phyloP scores from a whole-genome alignment of 1,140 invertebrate species.

The Metopolophium dirhodum region DNA sequence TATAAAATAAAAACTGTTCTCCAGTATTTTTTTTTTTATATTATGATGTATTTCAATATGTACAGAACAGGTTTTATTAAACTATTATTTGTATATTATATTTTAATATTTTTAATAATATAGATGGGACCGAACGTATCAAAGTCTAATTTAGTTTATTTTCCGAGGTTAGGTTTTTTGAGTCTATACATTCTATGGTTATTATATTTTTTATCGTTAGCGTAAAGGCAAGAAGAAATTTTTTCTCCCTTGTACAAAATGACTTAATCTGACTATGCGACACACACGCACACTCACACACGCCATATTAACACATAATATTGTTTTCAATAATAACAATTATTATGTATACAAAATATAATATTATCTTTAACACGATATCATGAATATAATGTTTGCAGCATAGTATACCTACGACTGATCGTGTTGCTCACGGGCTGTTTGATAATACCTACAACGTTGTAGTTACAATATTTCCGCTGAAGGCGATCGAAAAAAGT shows the following conservation, averaged over 20 bases:
- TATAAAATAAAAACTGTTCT: not conserved
- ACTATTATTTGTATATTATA: not conserved
- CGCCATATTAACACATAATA: not conserved
- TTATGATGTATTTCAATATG: too few species aligned
- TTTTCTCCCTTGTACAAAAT: not conserved
- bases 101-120: not conserved
- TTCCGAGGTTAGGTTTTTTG: too few species aligned
- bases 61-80: too few species aligned
- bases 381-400: not conserved
- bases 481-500: conserved; percentile 40
- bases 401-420: not conserved
- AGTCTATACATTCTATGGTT: not conserved
- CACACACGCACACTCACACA: not conserved
- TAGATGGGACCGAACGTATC: too few species aligned
- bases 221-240: not conserved
- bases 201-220: not conserved
- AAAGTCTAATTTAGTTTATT: not conserved
- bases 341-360: conserved; percentile 1
- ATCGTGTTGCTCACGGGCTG: not conserved
- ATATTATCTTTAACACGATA: not conserved
- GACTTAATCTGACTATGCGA: not conserved
- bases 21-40: not conserved
- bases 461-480: conserved; percentile 34
- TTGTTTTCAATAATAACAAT: not conserved
- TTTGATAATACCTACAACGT: not conserved